phyloP scores from a whole-genome alignment of 1,140 invertebrate species.

The Trichonephila inaurata region DNA sequence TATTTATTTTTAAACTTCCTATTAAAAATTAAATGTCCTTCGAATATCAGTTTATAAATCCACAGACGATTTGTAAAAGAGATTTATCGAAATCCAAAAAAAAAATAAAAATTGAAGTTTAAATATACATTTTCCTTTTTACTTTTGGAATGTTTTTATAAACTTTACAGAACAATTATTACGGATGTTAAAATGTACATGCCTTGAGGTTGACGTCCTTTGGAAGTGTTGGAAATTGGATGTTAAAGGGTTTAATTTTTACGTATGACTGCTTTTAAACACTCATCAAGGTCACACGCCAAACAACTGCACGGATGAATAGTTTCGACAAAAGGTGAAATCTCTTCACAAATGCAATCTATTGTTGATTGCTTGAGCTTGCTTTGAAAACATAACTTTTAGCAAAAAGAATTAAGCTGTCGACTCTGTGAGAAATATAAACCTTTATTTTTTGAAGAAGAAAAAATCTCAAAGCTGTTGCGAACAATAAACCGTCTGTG shows the following conservation, averaged over 20 bases:
- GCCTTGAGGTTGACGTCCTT: not conserved
- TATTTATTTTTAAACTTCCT: too few relatives aligned
- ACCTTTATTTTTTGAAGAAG: not conserved
- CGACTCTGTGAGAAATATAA: slow-evolving; percentile 1
- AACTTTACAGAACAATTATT: not conserved
- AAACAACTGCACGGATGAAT: not conserved
- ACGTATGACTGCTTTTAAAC: not conserved
- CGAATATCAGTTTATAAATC: too few relatives aligned
- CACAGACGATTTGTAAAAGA: too few relatives aligned
- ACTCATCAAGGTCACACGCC: not conserved
- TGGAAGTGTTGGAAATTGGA: not conserved
- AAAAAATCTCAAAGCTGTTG: not conserved
- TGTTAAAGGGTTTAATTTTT: not conserved
- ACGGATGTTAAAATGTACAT: not conserved
- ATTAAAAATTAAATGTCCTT: too few relatives aligned
- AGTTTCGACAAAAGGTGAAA: not conserved
- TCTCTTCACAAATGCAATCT: not conserved
- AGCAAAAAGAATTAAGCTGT: not conserved
- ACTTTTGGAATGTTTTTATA: too few relatives aligned
- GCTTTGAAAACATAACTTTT: not conserved
- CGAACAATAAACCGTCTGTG: not conserved
- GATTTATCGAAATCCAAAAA: too few relatives aligned
- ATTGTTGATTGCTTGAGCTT: not conserved
- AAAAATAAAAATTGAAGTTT: too few relatives aligned
- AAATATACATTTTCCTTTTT: too few relatives aligned